These are phyloP conservation scores for Tauraco erythrolophus DNA, from an alignment of 2,113 vertebrate genomes.

Conservation along the genomic window DNA sequence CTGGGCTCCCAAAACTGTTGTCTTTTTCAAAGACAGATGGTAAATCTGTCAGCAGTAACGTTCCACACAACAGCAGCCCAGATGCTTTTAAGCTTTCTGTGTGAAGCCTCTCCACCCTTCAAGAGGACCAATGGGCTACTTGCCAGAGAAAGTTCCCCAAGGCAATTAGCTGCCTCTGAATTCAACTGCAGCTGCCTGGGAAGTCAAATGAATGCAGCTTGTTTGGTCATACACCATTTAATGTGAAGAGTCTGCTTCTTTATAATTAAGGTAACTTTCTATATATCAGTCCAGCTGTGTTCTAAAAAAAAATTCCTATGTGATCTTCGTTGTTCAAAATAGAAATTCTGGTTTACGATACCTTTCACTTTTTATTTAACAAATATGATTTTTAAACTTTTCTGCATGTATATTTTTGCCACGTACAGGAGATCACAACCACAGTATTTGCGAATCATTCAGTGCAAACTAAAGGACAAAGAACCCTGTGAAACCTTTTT, in stretches of 20 bases:
- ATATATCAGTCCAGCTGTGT: conserved; percentile 5
- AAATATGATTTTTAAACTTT: conserved; percentile 3
- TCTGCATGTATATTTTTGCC: not conserved
- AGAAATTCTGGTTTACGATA: not conserved
- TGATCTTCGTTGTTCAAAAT: conserved; percentile 7
- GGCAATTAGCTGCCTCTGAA: conserved; percentile 78
- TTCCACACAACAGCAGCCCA: conserved; percentile 75
- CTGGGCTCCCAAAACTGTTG: conserved; percentile 57
- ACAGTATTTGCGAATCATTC: conserved; percentile 38
- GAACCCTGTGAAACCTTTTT: not conserved
- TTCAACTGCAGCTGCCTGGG: conserved; percentile 80
- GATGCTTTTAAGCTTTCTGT: conserved; percentile 74
- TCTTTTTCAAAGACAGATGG: conserved; percentile 79
- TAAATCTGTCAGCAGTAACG: conserved; percentile 78
- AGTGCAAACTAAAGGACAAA: not conserved
- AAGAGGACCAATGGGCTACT: conserved; percentile 60
- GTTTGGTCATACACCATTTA: conserved; percentile 79
- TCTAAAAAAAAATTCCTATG: not conserved
- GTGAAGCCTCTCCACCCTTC: conserved; percentile 62
- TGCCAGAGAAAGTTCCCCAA: conserved; percentile 71
- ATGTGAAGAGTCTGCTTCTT: conserved; percentile 73
- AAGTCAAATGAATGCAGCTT: conserved; percentile 76
- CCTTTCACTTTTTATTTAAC: not conserved
- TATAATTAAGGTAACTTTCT: conserved; percentile 76
- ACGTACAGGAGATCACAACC: not conserved